These are phyloP conservation scores for Phaenicophaeus curvirostris DNA, from an alignment of 2,797 vertebrate genomes.

Conservation along the genomic window DNA sequence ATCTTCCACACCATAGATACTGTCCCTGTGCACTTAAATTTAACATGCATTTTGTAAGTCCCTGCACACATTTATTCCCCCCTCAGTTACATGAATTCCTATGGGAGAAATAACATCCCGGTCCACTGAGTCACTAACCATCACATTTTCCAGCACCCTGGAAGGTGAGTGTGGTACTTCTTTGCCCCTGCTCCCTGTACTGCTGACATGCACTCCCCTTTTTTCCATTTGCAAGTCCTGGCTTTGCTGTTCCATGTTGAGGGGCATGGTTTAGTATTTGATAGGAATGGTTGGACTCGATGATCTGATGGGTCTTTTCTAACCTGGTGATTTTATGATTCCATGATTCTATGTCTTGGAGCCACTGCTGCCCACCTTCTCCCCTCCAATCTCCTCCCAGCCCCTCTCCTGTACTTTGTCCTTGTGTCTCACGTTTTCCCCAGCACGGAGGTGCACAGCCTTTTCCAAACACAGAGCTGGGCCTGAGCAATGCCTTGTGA, in stretches of 20 bases:
- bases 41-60: neutral
- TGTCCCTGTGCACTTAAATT: neutral
- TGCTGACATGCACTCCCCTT: neutral
- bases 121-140: neutral
- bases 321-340: too few species aligned
- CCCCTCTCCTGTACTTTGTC: neutral
- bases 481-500: neutral
- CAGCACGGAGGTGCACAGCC: neutral
- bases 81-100: neutral
- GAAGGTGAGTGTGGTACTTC: neutral
- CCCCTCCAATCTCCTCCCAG: accelerated
- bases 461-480: neutral
- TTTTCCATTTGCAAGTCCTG: neutral
- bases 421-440: neutral
- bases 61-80: neutral
- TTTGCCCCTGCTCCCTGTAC: neutral
- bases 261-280: too few species aligned
- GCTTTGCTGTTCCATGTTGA: neutral
- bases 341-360: too few species aligned
- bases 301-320: too few species aligned
- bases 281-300: too few species aligned
- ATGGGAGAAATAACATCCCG: neutral
- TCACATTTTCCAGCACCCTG: neutral
- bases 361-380: accelerated
- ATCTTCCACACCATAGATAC: neutral